Conservation (phyloP, 2,113 vertebrate genomes). For the Siniperca knerii region DNA sequence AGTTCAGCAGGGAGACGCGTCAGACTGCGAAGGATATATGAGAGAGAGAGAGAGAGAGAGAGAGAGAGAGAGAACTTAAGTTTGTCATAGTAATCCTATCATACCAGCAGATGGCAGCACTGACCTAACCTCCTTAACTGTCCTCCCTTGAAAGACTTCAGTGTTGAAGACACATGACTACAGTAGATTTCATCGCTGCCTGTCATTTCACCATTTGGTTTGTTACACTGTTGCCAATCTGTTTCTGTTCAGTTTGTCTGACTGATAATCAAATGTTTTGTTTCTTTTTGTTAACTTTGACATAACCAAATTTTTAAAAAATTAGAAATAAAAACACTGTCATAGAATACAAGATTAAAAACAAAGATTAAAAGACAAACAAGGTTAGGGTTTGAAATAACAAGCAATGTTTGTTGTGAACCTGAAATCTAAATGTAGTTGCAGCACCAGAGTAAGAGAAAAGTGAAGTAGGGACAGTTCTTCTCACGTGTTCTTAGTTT, state of each 20-base stretch:
- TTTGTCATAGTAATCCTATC: background rate
- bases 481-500: background rate
- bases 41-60: background rate
- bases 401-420: background rate
- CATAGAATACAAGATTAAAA: background rate
- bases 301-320: too few species aligned
- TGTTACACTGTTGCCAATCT: background rate
- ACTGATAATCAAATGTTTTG: background rate
- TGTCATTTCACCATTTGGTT: slow-evolving; percentile 17
- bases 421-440: background rate
- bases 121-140: background rate
- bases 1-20: background rate
- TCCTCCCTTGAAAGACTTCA: background rate
- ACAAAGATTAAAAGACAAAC: background rate
- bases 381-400: background rate
- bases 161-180: background rate
- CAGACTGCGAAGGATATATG: background rate
- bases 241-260: background rate
- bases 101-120: slow-evolving; percentile 74
- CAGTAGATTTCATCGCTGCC: background rate
- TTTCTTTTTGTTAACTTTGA: background rate
- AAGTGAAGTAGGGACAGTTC: background rate
- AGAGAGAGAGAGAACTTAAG: background rate
- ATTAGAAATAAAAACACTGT: background rate
- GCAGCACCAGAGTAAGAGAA: background rate